Evolutionary conservation across 2,888 invertebrate species (phyloP).

Genomic region (Dorcus hopei): DNA sequence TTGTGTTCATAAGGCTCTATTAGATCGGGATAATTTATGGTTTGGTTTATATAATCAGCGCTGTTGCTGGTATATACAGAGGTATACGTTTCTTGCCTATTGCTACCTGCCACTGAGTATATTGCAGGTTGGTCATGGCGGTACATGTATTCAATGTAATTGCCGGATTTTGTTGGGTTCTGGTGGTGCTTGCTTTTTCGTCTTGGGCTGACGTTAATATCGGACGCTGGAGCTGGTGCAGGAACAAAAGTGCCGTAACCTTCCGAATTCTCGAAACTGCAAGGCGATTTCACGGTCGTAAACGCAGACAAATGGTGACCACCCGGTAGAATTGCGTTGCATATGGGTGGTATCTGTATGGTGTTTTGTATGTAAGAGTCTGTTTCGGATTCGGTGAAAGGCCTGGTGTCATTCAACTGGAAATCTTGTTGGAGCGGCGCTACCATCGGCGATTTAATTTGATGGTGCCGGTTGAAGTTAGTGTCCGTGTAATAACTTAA

Average conservation of each 20-base stretch:
- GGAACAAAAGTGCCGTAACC: slow-evolving; percentile 54
- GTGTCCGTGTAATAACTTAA: slow-evolving; percentile 31
- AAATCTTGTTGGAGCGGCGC: slow-evolving; percentile 1
- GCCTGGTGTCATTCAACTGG: slow-evolving; percentile 43
- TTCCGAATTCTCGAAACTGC: slow-evolving; percentile 49
- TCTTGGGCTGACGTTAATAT: slow-evolving; percentile 53
- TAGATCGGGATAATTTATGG: slow-evolving; percentile 65
- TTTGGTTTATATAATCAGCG: slow-evolving; percentile 59
- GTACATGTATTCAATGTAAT: slow-evolving; percentile 49
- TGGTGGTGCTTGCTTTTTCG: slow-evolving; percentile 47
- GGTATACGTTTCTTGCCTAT: slow-evolving; percentile 69
- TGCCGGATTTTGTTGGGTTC: slow-evolving; percentile 33
- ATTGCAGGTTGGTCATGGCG: slow-evolving; percentile 63
- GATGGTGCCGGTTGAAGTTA: slow-evolving; percentile 18
- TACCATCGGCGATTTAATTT: background rate
- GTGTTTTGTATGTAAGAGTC: slow-evolving; percentile 49
- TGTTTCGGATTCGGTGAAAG: slow-evolving; percentile 57
- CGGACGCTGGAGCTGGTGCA: slow-evolving; percentile 53
- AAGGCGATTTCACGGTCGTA: slow-evolving; percentile 55
- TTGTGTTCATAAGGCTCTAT: slow-evolving; percentile 59
- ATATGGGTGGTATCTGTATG: slow-evolving; percentile 29
- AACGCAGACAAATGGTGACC: slow-evolving; percentile 56
- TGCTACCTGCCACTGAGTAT: slow-evolving; percentile 71
- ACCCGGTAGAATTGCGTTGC: slow-evolving; percentile 44
- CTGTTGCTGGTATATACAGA: slow-evolving; percentile 70